phyloP scores from a whole-genome alignment of 2,797 vertebrate species.

The Xiphorhynchus erythropygius region DNA sequence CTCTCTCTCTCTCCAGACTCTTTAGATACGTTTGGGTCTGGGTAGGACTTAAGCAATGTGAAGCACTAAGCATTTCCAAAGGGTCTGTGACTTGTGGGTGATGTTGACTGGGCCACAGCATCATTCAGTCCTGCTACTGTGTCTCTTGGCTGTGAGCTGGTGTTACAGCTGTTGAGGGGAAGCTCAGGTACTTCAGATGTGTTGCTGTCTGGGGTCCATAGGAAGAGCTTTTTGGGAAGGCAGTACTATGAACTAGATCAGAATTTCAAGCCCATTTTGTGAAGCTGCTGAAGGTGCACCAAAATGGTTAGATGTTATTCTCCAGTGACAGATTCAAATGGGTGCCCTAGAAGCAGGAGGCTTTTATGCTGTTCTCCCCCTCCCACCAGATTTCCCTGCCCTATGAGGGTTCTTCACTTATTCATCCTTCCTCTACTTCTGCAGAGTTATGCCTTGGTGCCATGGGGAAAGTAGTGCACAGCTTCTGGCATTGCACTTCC shows the following conservation, averaged over 20 bases:
- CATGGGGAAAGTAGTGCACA: accelerated
- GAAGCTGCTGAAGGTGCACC: neutral
- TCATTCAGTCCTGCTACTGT: neutral
- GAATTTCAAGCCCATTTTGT: neutral
- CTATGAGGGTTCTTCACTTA: neutral
- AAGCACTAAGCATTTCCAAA: neutral
- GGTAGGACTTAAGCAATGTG: neutral
- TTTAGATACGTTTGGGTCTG: neutral
- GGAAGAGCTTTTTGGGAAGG: neutral
- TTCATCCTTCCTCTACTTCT: neutral
- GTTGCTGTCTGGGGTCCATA: neutral
- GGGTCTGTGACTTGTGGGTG: neutral
- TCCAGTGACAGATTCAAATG: neutral
- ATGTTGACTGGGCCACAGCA: neutral
- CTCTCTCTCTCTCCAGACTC: neutral
- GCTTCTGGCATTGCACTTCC: neutral
- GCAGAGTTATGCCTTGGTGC: neutral
- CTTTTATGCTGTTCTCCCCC: neutral
- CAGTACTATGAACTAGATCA: neutral
- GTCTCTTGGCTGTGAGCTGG: neutral
- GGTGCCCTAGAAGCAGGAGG: neutral
- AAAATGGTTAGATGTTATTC: neutral
- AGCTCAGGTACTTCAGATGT: neutral
- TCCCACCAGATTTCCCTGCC: neutral
- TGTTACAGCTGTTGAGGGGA: neutral